Percentiles rank a stretch among this genome's conserved stretches.
Evolutionary conservation across 2,797 vertebrate species (phyloP).

Genomic region (Macropodus opercularis): DNA sequence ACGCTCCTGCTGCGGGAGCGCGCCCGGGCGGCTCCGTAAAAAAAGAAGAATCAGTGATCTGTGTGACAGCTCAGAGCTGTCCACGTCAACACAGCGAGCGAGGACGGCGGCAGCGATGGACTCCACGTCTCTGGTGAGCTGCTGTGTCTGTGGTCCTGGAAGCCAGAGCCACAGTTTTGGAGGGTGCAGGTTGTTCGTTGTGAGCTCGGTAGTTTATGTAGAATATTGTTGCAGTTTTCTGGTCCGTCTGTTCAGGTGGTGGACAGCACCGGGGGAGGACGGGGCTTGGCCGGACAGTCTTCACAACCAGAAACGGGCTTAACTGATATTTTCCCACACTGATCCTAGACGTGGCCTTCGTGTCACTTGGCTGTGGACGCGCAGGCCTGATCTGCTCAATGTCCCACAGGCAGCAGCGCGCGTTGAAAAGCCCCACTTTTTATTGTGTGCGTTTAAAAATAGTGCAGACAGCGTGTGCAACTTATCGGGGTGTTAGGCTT

Average conservation of each 20-base stretch:
- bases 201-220: neutral
- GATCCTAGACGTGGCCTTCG: conserved; percentile 1
- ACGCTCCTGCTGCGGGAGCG: conserved; percentile 33
- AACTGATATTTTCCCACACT: neutral
- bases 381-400: conserved; percentile 40
- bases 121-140: conserved; percentile 79
- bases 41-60: conserved; percentile 27
- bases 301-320: conserved; percentile 9
- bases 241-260: conserved; percentile 56
- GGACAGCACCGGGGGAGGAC: neutral
- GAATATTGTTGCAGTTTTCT: neutral
- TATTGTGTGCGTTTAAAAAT: conserved; percentile 5
- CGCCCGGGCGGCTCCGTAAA: conserved; percentile 49
- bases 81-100: conserved; percentile 84
- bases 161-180: no score
- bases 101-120: conserved; percentile 77
- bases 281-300: conserved; percentile 4
- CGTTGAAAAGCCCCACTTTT: conserved; percentile 5
- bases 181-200: no score
- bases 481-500: conserved; percentile 45
- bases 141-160: no score
- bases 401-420: conserved; percentile 10
- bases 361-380: conserved; percentile 20
- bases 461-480: conserved; percentile 15
- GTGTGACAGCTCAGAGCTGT: conserved; percentile 85